Base-by-base conservation (phyloP, 2,888 invertebrate species). In the Ormyrus rosae region DNA sequence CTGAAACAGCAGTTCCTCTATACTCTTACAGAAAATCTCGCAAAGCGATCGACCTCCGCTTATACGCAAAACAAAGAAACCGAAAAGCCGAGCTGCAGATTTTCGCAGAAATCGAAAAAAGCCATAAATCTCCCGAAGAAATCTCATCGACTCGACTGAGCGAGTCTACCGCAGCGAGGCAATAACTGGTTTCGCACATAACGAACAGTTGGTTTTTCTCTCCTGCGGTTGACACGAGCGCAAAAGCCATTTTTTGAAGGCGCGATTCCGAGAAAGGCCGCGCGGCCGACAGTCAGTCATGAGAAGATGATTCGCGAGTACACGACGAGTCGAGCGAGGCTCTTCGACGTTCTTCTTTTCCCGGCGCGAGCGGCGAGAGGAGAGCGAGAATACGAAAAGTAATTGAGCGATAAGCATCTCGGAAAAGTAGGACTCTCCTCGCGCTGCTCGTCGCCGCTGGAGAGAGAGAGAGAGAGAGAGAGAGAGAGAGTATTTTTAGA, bases 361-460 rank as follows among this genome's bases (percentile, higher is more conserved):
- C 11, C 65, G 51, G 11, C 51, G 63, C 51, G 63, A n/a, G 51
- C 19, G 13, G 5, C 46, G 63, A 9, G 51, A 50, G 13, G 6
- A n/a, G 10, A n/a, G 10, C 34, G 46, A 53, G 68, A 63, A 63
- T 64, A 64, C 53, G 51, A 61, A 64, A 68, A 56, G 71, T 72
- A 77, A 77, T 77, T 63, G 69, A 69, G 56, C 77, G 80, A 81
- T 77, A 67, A 72, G 56, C 46, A 69, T 77, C 72, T 61, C 51
- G 68, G 56, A 77, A 77, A 76, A 76, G 71, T 71, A 71, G 75
- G 76, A 65, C 75, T 70, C 8, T 70, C n/a, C 60, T 55, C n/a
- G 19, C 10, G 45, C 19, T 19, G 19, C 63, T 34, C 48, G 34
- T n/a, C 19, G 45, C 51, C 34, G 13, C 60, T 34, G 34, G 34